Evolutionary conservation across 2,888 invertebrate species (phyloP).

Genomic region (Sialis lutaria): DNA sequence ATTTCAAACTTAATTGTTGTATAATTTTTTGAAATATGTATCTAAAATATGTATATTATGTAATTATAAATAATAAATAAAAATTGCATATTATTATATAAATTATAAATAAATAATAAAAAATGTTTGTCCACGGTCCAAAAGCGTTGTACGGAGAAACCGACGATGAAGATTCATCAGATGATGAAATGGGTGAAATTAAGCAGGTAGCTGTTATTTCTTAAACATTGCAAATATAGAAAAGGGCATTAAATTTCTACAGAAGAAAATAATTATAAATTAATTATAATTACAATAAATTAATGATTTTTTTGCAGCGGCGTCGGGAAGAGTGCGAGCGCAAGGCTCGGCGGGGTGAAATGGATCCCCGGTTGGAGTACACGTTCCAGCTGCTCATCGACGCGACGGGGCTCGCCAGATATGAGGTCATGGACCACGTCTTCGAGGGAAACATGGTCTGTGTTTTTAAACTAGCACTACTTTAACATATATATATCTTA

Average conservation of each 20-base stretch:
- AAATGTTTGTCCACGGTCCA: conserved; percentile 21
- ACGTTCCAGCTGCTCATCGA: conserved; percentile 77
- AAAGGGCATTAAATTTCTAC: too few species aligned
- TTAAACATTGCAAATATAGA: too few species aligned
- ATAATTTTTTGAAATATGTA: too few species aligned
- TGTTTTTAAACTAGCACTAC: background rate
- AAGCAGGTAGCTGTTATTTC: conserved; percentile 16
- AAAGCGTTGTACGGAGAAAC: conserved; percentile 10
- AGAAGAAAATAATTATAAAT: too few species aligned
- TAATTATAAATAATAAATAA: too few species aligned
- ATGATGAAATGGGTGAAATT: conserved; percentile 16
- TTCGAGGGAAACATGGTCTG: conserved; percentile 77
- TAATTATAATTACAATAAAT: too few species aligned
- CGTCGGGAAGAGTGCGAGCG: conserved; percentile 84
- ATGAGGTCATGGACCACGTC: conserved; percentile 80
- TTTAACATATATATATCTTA: too few species aligned
- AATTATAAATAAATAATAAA: background rate
- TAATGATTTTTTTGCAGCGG: conserved; percentile 27
- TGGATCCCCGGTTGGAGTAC: conserved; percentile 83
- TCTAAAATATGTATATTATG: background rate
- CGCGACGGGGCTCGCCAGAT: conserved; percentile 60
- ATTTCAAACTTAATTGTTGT: too few species aligned
- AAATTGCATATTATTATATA: too few species aligned
- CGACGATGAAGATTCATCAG: conserved; percentile 13
- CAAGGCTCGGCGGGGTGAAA: conserved; percentile 76